Percentiles rank a stretch among this genome's conserved stretches.
Evolutionary conservation across 2,113 vertebrate genomes (phyloP).

Genomic region (Glaucomys volans): DNA sequence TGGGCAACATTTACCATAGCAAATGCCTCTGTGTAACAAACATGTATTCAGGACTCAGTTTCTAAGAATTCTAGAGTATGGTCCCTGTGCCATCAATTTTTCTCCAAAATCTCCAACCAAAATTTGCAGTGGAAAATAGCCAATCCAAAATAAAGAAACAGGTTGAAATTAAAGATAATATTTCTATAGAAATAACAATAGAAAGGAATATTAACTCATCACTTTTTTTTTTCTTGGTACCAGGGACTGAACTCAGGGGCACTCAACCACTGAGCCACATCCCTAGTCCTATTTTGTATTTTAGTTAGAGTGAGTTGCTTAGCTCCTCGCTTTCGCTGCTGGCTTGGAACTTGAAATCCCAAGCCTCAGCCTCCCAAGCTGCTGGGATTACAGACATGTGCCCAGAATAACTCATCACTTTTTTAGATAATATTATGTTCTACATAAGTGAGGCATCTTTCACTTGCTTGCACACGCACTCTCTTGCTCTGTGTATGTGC

Average conservation of each 20-base stretch:
- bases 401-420: background rate
- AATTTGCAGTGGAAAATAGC: background rate
- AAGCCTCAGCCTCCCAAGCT: no score
- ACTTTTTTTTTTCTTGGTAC: background rate
- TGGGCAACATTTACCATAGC: background rate
- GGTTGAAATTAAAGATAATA: background rate
- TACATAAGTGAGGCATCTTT: background rate
- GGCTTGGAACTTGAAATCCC: no score
- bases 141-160: background rate
- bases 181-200: background rate
- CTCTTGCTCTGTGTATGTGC: no score
- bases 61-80: slow-evolving; percentile 23
- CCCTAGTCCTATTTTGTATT: no score
- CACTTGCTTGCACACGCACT: no score
- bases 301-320: no score
- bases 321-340: no score
- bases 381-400: no score
- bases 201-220: background rate
- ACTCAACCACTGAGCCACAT: no score
- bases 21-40: background rate
- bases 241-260: no score
- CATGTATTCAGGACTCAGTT: background rate
- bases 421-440: background rate
- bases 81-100: background rate
- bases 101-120: slow-evolving; percentile 15